Base-by-base conservation (phyloP, 2,888 invertebrate genomes). In the Cosmia pyralina region DNA sequence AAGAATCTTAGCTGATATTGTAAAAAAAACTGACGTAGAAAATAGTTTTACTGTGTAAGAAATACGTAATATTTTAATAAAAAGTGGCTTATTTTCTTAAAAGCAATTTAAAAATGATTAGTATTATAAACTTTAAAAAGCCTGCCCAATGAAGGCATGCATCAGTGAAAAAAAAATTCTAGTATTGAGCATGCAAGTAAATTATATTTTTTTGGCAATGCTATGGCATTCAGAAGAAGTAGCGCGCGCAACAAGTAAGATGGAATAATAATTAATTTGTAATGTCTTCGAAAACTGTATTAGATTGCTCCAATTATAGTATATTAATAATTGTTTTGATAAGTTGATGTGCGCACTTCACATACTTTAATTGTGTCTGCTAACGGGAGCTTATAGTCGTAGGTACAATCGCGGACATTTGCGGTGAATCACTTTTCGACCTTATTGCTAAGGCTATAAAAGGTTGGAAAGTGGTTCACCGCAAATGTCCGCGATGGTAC, bases 11-110 rank as follows among this genome's bases (percentile, higher is more conserved):
- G 15, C 55, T 59, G 60, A 65, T 70, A 70, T 64, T 74, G 68
- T 74, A 46, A 65, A 69, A 69, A 65, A 66, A 41, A 46, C 48
- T n/a, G 38, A 60, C 50, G 22, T 69, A 66, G 41, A 55, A 62
- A 57, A 68, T 72, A 73, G 53, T 46, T 72, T 64, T 65, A 66
- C 53, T 50, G 28, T 41, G 17, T 73, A 64, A 67, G 53, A 63
- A 59, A 67, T 67, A 52, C 60, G 65, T 64, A 38, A 63, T 38
- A 69, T 66, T 57, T 57, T 62, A 41, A 60, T 59, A 19, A 34
- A 70, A 72, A 62, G 60, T 58, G 10, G 57, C 72, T 68, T 75
- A 69, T 75, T 79, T 78, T 72, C 46, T 3, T 74, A 62, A 71
- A 64, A 53, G 52, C 38, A 55, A 46, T 72, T 55, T 19, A 22